Percentiles rank a stretch among this genome's conserved stretches.
Conservation (phyloP, 2,113 vertebrate genomes). For the Triplophysa siluroides region DNA sequence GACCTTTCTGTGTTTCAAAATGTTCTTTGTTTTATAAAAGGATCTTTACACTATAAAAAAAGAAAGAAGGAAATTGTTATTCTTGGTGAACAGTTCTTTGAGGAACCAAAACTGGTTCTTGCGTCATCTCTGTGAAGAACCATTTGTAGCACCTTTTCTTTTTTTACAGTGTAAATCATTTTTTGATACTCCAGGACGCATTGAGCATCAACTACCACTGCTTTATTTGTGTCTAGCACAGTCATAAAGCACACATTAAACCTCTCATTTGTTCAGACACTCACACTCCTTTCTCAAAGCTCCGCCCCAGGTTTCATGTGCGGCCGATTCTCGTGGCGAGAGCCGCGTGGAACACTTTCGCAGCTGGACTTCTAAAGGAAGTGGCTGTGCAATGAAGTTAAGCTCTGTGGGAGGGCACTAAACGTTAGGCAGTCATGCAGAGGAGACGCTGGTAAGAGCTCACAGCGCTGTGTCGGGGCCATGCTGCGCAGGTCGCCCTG, state of each 20-base stretch:
- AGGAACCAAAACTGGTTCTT: no score
- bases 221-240: neutral
- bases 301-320: constrained; percentile 42
- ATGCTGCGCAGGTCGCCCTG: constrained; percentile 78
- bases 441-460: constrained; percentile 32
- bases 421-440: constrained; percentile 49
- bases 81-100: no score
- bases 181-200: no score
- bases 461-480: constrained; percentile 57
- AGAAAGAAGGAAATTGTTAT: no score
- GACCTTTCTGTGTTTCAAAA: no score
- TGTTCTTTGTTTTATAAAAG: no score
- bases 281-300: neutral
- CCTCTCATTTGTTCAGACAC: constrained; percentile 12
- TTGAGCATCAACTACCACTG: neutral
- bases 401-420: constrained; percentile 40
- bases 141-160: no score
- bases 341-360: neutral
- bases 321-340: neutral
- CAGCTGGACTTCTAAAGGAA: constrained; percentile 51
- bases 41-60: no score
- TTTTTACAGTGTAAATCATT: no score
- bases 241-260: neutral
- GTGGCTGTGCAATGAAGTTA: constrained; percentile 45
- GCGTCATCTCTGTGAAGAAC: no score